Base-by-base conservation (phyloP, 2,888 invertebrate genomes). In the Isotomurus palustris region DNA sequence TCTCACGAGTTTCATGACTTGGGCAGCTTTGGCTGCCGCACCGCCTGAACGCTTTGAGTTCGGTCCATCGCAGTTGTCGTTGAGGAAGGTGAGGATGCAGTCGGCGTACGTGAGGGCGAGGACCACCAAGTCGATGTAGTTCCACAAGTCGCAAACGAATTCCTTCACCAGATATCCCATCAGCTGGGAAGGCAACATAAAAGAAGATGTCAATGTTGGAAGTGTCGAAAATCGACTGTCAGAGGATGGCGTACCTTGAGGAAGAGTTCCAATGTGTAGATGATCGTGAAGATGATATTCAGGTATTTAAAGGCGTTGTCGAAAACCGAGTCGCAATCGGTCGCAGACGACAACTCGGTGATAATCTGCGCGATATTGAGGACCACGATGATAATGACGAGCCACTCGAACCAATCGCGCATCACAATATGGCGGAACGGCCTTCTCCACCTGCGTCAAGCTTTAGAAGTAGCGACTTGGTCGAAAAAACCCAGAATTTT, bases 361-460 rank as follows among this genome's bases (percentile, higher is more conserved):
- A 68, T 60, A 12, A 64, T 61, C 17, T 50, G 60, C 32, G 66
- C 64, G 24, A 67, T 61, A 56, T 72, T 73, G 38, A 65, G 52
- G 1, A 67, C 24, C 8, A 70, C 64, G 27, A 67, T 62, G 6
- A 52, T n/a, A 40, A 68, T 53, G 27, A 68, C 49, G 40, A 63
- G 17, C 43, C 65, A 64, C 60, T 81, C 80, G 72, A 81, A 77
- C 77, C 78, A 78, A 0, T 69, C 62, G 27, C 70, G 50, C 4
- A 58, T 61, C 59, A 55, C 71, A 47, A 56, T 55, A 64, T 28
- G 69, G 69, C 50, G 60, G 27, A 57, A 53, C 1, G 28, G 21
- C 0, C 22, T 12, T 6, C 56, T 53, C 44, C 56, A 59, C 6
- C 51, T 60, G 14, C n/a, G 40, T 32, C 8, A 32, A n/a, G n/a